Conservation (phyloP, 1,140 invertebrate species). For the Muscidifurax raptorellus region DNA sequence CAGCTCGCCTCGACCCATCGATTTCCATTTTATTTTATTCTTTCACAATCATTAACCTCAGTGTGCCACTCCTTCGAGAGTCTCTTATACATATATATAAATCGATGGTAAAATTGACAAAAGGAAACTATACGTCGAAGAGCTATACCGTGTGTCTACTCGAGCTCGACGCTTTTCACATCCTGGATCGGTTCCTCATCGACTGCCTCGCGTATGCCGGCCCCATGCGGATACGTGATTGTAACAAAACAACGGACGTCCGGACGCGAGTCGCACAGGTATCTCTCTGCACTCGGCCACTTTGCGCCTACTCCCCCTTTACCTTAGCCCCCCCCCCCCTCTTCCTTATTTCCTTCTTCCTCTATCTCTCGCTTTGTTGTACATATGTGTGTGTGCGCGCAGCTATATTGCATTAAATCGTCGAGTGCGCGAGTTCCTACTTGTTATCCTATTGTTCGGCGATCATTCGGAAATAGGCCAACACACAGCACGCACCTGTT, state of each 20-base stretch:
- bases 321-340: constrained; percentile 39
- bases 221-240: constrained; percentile 65
- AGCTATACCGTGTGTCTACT: constrained; percentile 31
- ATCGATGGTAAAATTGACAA: constrained; percentile 35
- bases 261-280: constrained; percentile 72
- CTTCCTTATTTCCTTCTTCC: constrained; percentile 54
- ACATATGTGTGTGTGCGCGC: constrained; percentile 5
- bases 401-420: constrained; percentile 25
- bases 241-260: constrained; percentile 73
- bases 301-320: constrained; percentile 47
- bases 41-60: background rate
- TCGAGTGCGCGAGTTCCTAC: constrained; percentile 3
- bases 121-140: constrained; percentile 12
- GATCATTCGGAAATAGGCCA: constrained; percentile 48
- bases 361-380: constrained; percentile 46
- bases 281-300: constrained; percentile 60
- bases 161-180: constrained; percentile 58
- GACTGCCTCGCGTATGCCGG: constrained; percentile 14
- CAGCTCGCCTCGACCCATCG: too few relatives aligned
- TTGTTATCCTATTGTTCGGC: constrained; percentile 12
- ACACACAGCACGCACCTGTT: constrained; percentile 30
- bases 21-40: constrained; percentile 5
- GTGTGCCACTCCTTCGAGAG: background rate
- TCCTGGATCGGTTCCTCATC: constrained; percentile 64
- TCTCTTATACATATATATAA: background rate